These are phyloP conservation scores for Seladonia tumulorum DNA, from an alignment of 2,888 invertebrate species.

Conservation along the genomic window DNA sequence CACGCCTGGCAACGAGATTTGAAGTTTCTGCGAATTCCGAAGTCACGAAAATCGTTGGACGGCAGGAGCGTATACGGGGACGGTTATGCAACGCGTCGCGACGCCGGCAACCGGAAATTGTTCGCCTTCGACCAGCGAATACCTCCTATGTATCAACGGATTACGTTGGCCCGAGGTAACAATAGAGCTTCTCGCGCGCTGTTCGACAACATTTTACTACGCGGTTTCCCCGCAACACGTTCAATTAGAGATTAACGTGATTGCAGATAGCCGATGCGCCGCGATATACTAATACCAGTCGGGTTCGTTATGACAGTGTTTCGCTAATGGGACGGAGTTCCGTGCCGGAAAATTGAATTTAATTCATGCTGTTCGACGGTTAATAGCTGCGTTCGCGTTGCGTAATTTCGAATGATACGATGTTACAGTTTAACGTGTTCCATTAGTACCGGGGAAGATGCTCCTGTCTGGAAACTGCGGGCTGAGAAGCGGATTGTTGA, in stretches of 20 bases:
- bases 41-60: not conserved
- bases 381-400: not conserved
- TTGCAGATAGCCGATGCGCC: slow-evolving; percentile 23
- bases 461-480: not conserved
- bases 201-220: slow-evolving; percentile 35
- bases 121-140: not conserved
- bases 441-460: not conserved
- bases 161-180: not conserved
- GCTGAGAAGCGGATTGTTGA: not conserved
- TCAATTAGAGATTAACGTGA: slow-evolving; percentile 46
- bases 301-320: slow-evolving; percentile 21
- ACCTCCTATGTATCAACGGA: not conserved
- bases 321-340: slow-evolving; percentile 14
- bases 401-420: slow-evolving; percentile 15
- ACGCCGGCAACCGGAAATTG: not conserved
- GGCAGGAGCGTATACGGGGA: not conserved
- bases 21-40: not conserved
- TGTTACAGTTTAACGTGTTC: not conserved
- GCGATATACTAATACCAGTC: slow-evolving; percentile 19
- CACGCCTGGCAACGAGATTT: not conserved
- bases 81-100: not conserved
- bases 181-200: not conserved
- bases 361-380: slow-evolving; percentile 12
- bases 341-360: slow-evolving; percentile 23
- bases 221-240: slow-evolving; percentile 23